Conservation (phyloP, 2,113 vertebrate species). For the Myotis brandtii region DNA sequence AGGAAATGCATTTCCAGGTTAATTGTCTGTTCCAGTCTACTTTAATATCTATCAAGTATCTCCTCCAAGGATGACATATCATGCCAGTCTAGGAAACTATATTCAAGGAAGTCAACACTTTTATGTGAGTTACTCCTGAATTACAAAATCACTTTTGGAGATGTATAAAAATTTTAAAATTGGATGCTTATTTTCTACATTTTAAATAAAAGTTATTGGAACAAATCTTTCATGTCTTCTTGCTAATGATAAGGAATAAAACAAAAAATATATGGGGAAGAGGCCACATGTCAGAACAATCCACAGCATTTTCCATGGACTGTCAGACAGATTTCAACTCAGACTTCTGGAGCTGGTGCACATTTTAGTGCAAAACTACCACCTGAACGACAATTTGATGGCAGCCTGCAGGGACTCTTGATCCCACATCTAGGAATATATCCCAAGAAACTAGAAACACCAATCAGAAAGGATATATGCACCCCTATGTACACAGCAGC, state of each 20-base stretch:
- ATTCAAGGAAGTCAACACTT: not conserved
- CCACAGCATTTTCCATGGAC: not conserved
- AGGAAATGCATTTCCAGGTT: not conserved
- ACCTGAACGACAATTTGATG: not conserved
- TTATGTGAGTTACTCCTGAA: not conserved
- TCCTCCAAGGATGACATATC: not conserved
- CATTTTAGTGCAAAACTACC: not conserved
- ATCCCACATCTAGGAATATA: too few relatives aligned
- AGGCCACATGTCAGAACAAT: not conserved
- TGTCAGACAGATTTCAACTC: not conserved
- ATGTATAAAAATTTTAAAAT: not conserved
- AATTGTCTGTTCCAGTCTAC: not conserved
- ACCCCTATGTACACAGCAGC: too few relatives aligned
- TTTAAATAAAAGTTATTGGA: not conserved
- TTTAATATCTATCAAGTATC: not conserved
- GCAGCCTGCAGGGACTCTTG: not conserved
- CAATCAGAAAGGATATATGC: too few relatives aligned
- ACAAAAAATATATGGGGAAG: not conserved
- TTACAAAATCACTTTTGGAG: not conserved
- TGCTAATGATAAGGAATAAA: constrained; percentile 19
- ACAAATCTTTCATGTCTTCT: not conserved
- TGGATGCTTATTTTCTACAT: not conserved
- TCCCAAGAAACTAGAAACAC: too few relatives aligned
- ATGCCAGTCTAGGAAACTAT: not conserved
- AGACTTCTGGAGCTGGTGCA: not conserved